Conservation (phyloP, 1,140 invertebrate species). For the Amphibalanus amphitrite region DNA sequence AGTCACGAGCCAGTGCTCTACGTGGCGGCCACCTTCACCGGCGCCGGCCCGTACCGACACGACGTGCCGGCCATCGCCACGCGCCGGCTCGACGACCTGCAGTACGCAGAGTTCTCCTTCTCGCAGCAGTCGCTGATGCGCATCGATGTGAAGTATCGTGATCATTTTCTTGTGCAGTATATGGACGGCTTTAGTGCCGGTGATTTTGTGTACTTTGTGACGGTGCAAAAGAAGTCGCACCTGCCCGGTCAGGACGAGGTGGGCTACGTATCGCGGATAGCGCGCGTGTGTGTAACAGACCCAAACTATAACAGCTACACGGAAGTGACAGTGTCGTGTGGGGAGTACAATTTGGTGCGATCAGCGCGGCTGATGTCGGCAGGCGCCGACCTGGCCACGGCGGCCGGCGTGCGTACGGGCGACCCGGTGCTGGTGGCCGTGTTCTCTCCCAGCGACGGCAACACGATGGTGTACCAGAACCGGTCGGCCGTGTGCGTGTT, state of each 20-base stretch:
- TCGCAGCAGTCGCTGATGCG: slow-evolving; percentile 68
- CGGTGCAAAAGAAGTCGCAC: slow-evolving; percentile 83
- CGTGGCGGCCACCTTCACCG: slow-evolving; percentile 85
- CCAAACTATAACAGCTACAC: slow-evolving; percentile 82
- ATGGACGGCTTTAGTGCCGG: slow-evolving; percentile 88
- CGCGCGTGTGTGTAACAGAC: slow-evolving; percentile 85
- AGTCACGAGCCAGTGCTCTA: slow-evolving; percentile 58
- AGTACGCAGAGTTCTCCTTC: slow-evolving; percentile 65
- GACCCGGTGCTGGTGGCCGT: slow-evolving; percentile 60
- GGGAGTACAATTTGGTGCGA: slow-evolving; percentile 67
- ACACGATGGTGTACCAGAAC: slow-evolving; percentile 51
- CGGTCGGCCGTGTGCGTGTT: slow-evolving; percentile 62
- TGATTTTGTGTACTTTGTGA: slow-evolving; percentile 85
- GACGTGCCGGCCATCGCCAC: slow-evolving; percentile 87
- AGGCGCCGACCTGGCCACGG: slow-evolving; percentile 56
- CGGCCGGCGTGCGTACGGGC: slow-evolving; percentile 54
- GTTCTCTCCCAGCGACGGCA: slow-evolving; percentile 67
- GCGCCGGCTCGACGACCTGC: slow-evolving; percentile 54
- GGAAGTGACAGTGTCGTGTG: slow-evolving; percentile 34
- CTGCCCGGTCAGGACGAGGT: slow-evolving; percentile 58
- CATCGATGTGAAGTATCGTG: slow-evolving; percentile 83
- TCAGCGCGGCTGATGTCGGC: slow-evolving; percentile 70
- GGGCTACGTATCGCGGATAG: slow-evolving; percentile 74
- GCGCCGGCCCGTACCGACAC: slow-evolving; percentile 77
- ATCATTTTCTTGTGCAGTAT: slow-evolving; percentile 87